phyloP scores from a whole-genome alignment of 2,113 vertebrate species.

The Lagopus muta region DNA sequence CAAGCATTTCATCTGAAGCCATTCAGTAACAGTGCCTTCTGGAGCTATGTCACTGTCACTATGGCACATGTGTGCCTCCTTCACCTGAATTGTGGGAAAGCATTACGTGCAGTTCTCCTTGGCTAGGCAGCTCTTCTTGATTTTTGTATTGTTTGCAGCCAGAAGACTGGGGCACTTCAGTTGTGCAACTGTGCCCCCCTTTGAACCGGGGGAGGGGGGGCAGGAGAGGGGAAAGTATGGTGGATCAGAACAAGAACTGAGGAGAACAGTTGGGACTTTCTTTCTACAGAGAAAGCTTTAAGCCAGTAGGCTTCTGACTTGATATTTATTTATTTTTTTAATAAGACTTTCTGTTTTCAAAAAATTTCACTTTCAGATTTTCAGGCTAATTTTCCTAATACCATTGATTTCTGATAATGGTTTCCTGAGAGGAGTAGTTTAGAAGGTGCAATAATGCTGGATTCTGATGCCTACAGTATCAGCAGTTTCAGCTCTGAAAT shows the following conservation, averaged over 20 bases:
- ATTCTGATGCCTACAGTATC: neutral
- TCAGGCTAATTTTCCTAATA: neutral
- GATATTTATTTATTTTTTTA: neutral
- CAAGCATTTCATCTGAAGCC: accelerated
- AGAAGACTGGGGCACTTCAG: neutral
- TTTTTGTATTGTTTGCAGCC: neutral
- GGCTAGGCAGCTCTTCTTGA: no score
- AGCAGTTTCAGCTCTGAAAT: neutral
- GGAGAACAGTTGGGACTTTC: neutral
- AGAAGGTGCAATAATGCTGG: neutral
- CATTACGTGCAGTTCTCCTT: neutral
- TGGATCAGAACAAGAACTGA: neutral
- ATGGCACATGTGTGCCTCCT: accelerated
- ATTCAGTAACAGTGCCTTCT: accelerated
- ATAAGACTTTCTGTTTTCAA: neutral
- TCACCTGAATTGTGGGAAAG: neutral
- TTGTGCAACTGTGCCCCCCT: neutral
- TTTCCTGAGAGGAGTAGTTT: neutral
- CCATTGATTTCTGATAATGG: neutral
- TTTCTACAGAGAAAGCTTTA: neutral
- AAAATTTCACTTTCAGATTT: neutral
- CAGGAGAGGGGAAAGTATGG: no score
- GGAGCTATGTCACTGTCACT: neutral
- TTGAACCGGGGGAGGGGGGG: no score
- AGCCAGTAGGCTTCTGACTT: neutral